These are phyloP conservation scores for Oceanites oceanicus DNA, from an alignment of 2,113 vertebrate species.

Conservation along the genomic window DNA sequence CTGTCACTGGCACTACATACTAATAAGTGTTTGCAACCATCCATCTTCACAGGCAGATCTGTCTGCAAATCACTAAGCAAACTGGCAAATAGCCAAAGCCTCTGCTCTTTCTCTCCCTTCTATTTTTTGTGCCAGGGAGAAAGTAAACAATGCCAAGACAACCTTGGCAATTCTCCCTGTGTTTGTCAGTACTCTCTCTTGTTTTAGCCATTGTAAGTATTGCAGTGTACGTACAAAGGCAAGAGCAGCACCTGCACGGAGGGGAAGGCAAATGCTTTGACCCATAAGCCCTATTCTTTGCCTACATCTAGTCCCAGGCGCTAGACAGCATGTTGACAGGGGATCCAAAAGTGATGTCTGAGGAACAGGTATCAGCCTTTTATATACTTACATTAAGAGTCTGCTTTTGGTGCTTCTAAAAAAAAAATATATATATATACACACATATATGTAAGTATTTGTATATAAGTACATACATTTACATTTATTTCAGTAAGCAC, in stretches of 20 bases:
- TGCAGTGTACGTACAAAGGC: fast-evolving
- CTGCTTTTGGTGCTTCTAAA: not conserved
- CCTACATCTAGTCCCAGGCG: not conserved
- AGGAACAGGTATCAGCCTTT: not conserved
- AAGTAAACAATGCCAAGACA: not conserved
- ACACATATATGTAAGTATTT: no score
- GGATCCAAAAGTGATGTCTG: not conserved
- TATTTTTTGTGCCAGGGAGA: not conserved
- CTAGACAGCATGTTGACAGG: fast-evolving
- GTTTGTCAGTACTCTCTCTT: not conserved
- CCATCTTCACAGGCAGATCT: not conserved
- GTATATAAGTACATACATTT: not conserved
- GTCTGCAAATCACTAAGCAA: not conserved
- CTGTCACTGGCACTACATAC: not conserved
- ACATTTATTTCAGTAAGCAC: not conserved
- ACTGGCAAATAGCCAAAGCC: not conserved
- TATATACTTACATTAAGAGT: fast-evolving
- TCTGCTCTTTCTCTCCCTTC: not conserved
- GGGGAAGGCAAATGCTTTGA: not conserved
- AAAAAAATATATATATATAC: fast-evolving
- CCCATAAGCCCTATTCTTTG: not conserved
- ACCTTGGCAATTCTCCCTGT: not conserved
- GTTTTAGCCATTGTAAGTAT: not conserved
- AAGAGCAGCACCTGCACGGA: not conserved
- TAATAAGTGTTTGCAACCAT: not conserved